Percentiles rank a stretch among this genome's conserved stretches.
Evolutionary conservation across 2,888 invertebrate species (phyloP).

Genomic region (Hymenopus coronatus): DNA sequence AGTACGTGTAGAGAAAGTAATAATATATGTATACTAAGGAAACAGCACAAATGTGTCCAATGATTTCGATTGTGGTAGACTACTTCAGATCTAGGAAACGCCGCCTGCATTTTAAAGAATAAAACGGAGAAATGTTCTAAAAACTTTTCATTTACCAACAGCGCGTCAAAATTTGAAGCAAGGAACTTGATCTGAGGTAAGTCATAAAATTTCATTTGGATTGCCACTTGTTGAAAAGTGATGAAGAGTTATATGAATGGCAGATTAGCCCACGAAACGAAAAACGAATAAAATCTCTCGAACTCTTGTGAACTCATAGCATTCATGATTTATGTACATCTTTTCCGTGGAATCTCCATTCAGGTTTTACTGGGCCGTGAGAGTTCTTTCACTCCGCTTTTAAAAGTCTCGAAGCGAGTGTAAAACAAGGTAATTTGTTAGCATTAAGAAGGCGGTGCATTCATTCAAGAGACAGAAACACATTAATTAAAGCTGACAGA

Average conservation of each 20-base stretch:
- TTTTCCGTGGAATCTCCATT: neutral
- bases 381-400: neutral
- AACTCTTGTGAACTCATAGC: neutral
- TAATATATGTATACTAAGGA: too few relatives aligned
- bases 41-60: too few relatives aligned
- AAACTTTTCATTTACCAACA: too few relatives aligned
- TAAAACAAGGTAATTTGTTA: neutral
- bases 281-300: neutral
- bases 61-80: too few relatives aligned
- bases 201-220: neutral
- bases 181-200: neutral
- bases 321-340: neutral
- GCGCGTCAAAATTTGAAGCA: neutral
- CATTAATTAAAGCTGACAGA: neutral
- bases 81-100: too few relatives aligned
- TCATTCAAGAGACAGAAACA: neutral
- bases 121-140: too few relatives aligned
- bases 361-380: neutral
- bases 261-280: neutral
- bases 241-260: too few relatives aligned
- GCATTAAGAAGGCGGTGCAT: neutral
- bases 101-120: too few relatives aligned
- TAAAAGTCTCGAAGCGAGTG: neutral
- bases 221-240: neutral
- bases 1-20: too few relatives aligned